A percentile compares a stretch with the other conserved stretches of the same genome.
Evolutionary conservation across 2,113 vertebrate genomes (phyloP).

Genomic region (Embiotoca jacksoni): DNA sequence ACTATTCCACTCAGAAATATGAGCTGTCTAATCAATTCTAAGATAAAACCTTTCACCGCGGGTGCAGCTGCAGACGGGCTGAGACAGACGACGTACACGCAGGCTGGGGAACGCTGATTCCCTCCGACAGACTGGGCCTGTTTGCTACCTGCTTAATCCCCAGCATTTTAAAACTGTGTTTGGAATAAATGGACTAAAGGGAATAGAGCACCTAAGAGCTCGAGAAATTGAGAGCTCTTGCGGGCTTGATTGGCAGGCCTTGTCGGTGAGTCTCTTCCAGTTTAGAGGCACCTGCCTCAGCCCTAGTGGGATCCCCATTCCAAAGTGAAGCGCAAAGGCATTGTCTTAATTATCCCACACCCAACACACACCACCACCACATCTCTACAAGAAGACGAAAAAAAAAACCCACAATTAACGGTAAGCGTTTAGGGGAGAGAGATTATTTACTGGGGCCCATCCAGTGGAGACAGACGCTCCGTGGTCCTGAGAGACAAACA

Average conservation of each 20-base stretch:
- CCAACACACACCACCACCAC: slow-evolving; percentile 17
- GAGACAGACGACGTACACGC: slow-evolving; percentile 53
- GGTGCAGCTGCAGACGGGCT: slow-evolving; percentile 55
- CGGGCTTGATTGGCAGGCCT: slow-evolving; percentile 84
- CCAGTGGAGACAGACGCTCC: slow-evolving; percentile 76
- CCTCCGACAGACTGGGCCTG: slow-evolving; percentile 76
- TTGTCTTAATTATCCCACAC: slow-evolving; percentile 82
- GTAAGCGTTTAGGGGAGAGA: slow-evolving; percentile 78
- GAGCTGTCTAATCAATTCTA: slow-evolving; percentile 66
- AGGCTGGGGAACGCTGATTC: slow-evolving; percentile 73
- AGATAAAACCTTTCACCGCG: slow-evolving; percentile 56
- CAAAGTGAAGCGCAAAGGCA: slow-evolving; percentile 75
- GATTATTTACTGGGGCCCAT: slow-evolving; percentile 83
- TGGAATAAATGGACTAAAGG: slow-evolving; percentile 82
- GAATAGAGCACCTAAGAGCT: slow-evolving; percentile 75
- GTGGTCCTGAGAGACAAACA: slow-evolving; percentile 78
- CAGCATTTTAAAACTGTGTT: slow-evolving; percentile 81
- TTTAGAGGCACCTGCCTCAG: slow-evolving; percentile 81
- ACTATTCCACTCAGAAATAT: slow-evolving; percentile 59
- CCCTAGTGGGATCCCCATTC: slow-evolving; percentile 76
- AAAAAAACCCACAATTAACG: slow-evolving; percentile 83
- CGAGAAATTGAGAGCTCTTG: slow-evolving; percentile 77
- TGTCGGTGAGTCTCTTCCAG: slow-evolving; percentile 79
- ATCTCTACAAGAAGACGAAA: slow-evolving; percentile 52
- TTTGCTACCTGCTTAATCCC: slow-evolving; percentile 84